Base-by-base conservation (phyloP, 2,113 vertebrate genomes). In the Sturnus vulgaris region DNA sequence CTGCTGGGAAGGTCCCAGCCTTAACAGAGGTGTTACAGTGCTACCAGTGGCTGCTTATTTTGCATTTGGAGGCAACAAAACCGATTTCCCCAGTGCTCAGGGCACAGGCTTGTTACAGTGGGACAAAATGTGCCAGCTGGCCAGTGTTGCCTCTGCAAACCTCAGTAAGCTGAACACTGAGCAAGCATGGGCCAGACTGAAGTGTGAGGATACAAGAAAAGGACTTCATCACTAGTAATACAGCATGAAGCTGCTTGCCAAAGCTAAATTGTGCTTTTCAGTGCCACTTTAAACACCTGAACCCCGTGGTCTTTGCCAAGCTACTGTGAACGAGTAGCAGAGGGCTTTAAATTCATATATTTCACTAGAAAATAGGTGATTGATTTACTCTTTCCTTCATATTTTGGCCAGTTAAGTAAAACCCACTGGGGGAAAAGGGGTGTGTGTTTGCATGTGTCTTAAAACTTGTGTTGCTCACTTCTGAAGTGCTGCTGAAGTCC, bases 1-100 rank as follows among this genome's bases (percentile, higher is more conserved):
- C 42, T 70, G 55, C 66, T 42, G 22, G 25, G 25, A 22, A 23
- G 14, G 19, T 25, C 35, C 24, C 18, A 40, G 24, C 37, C 40
- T 42, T 42, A 27, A 18, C 0, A 5, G 33, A 25, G 13, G 13
- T 1, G 5, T 22, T 28, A 3, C 22, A 27, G 21, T 31, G 46
- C 37, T 46, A 44, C 39, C 49, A 63, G 4, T 1, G 1, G n/a
- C 60, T 90, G 44, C 7, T 10, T 35, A 11, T 28, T 84, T 55
- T 46, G 27, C 20, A 42, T 63, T n/a, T n/a, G 56, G 40, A 24
- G 7, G 7, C 11, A 25, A 15, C 16, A 78, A 31, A 90, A 9
- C 1, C 14, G 11, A 12, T 68, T n/a, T 24, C 16, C 6, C 1
- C 33, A 7, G 12, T 7, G 20, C 33, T 31, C 28, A 18, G 21